Base-by-base conservation (phyloP, 2,888 invertebrate species). In the Ophioninae sp. region DNA sequence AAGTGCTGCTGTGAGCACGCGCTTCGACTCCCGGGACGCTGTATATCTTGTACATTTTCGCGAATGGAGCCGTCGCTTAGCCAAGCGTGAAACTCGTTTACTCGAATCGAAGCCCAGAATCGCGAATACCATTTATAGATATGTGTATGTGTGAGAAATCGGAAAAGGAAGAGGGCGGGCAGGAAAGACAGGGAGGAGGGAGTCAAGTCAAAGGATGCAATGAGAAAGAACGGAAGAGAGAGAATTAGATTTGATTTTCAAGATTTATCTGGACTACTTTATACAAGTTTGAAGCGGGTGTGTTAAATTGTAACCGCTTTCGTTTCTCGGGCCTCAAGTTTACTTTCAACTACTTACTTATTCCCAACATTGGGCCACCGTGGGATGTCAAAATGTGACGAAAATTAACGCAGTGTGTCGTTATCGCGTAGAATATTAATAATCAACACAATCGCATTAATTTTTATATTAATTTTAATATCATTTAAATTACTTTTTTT, bases 11-110 rank as follows among this genome's bases (percentile, higher is more conserved):
- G 74, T 61, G 72, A 81, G 81, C 81, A 81, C 86, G 85, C 85
- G 85, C 78, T 79, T 56, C 78, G 83, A 85, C 85, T 79, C 78
- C 64, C 81, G 82, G 79, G 74, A 82, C 75, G 74, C 79, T 86
- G 88, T 90, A 90, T 91, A 91, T 91, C 91, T 91, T 88, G 89
- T 89, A 87, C 91, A 90, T 91, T 85, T 91, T 90, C 88, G 79
- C 82, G 90, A 90, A 92, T 92, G 90, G 91, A 90, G 89, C 90
- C 90, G 90, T 91, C 91, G 92, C 90, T 91, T 92, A 91, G 90
- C 90, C 90, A 88, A 91, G 89, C 92, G 90, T 91, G 90, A 92
- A 92, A 90, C 91, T 89, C 90, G 91, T 91, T 92, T 91, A 90
- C 90, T 90, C 89, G 88, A 90, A 91, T 88, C 89, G 81, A 85